Base-by-base conservation (phyloP, 1,140 invertebrate genomes). In the Atta cephalotes region DNA sequence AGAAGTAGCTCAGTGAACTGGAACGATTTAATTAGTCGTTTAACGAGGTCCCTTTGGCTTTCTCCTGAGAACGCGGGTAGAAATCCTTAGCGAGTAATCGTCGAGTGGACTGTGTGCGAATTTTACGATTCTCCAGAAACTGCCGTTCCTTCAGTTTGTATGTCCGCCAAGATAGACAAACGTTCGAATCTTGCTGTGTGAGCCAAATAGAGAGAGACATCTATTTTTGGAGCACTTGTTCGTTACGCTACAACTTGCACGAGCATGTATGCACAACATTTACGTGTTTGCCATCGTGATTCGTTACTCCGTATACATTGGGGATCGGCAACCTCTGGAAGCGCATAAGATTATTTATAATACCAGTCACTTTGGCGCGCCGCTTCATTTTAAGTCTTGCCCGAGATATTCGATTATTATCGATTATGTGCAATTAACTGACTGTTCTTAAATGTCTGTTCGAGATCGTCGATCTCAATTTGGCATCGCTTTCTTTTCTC, bases 341-440 rank as follows among this genome's bases (percentile, higher is more conserved):
- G 70, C 77, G 39, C 81, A 56, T 60, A 35, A 49, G 45, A 91
- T 90, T 92, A 92, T 78, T 63, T 92, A 39, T 39, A 39, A 91
- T 91, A 91, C 45, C 88, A 65, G 56, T 66, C 87, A 89, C 91
- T 90, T 92, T 87, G 87, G 88, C 89, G 82, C 71, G 77, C 87
- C 72, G 85, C 62, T 58, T 91, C 66, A 85, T 85, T 85, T 85
- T 76, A 76, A 63, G 68, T 60, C 53, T 31, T 21, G 53, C 56
- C 63, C 58, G 87, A 21, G 66, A 84, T 85, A 87, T 87, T 91
- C 84, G 85, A 91, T 91, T 90, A 91, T 91, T 91, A 92, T 90
- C 88, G 87, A 88, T 91, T 78, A 88, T 81, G 68, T 66, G 77
- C 88, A 85, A 90, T 90, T 89, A 88, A 65, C 71, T 60, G 79